Evolutionary conservation across 2,888 invertebrate genomes (phyloP), one percentile per base, ranked within the genome.

Genomic region (Drosophila bunnanda): DNA sequence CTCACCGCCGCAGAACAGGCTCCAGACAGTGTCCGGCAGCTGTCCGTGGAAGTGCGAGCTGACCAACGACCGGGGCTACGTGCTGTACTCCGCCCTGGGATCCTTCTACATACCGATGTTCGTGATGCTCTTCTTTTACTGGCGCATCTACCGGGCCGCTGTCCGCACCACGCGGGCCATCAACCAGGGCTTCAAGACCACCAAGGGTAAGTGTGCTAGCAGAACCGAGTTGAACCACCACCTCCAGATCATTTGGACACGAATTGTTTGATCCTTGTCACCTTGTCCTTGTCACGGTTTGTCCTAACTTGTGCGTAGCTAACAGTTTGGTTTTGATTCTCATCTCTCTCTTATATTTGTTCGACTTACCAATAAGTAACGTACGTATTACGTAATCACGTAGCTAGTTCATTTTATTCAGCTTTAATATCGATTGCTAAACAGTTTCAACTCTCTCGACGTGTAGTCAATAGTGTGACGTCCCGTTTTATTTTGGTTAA

Each of bases 61-160:
- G 77, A 98, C 97, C 89, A 97, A 97, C 93, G 98, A 98, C 91
- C 96, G 96, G 52, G 98, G 98, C 59, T 99, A 99, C 94, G 98
- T 99, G 62, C 96, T 99, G 61, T 98, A 98, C 93, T 98, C 98
- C 5, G 98, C 99, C 0, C 94, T 99, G 28, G 99, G 99, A n/a
- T 98, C 98, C 76, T 99, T 99, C 94, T 99, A 97, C 93, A 96
- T 98, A 89, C 99, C 99, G 43, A 98, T 98, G 98, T 95, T 98
- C 88, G 97, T 99, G 80, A 99, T 99, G 97, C 94, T 98, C 88
- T 98, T 98, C 94, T 98, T 99, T 94, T 99, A 99, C 93, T 98
- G 98, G 96, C 94, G 97, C 84, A 99, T 99, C 86, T 99, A 98
- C 93, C 95, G 96, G 79, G 98, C 98, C 6, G 99, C 99, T 32